Conservation (phyloP, 2,113 vertebrate species). For the Mirza zaza region DNA sequence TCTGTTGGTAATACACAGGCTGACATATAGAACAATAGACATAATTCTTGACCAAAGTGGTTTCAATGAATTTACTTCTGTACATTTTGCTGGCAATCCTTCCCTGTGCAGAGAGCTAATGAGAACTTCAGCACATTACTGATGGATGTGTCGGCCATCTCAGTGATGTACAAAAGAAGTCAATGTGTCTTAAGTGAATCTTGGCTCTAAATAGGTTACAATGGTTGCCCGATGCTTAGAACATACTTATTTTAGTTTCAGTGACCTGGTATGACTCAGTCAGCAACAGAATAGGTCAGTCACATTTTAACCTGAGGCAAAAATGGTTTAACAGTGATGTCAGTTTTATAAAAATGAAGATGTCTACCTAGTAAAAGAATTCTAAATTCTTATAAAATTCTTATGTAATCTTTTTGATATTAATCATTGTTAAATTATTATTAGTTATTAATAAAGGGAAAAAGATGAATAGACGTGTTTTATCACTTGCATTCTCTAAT, state of each 20-base stretch:
- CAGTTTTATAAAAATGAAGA: constrained; percentile 66
- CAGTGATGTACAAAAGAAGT: neutral
- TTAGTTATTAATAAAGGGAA: constrained; percentile 44
- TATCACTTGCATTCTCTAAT: constrained; percentile 25
- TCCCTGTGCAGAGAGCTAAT: neutral
- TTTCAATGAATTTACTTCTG: constrained; percentile 28
- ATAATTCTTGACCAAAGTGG: neutral
- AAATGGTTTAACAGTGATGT: constrained; percentile 41
- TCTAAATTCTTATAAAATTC: constrained; percentile 28
- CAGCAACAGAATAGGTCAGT: constrained; percentile 48
- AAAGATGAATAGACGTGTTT: constrained; percentile 37
- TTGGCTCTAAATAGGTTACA: constrained; percentile 55
- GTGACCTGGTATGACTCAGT: constrained; percentile 62
- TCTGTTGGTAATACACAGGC: neutral
- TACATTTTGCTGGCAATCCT: neutral
- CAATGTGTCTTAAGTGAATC: constrained; percentile 15
- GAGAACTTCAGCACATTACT: neutral
- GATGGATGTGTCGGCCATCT: neutral
- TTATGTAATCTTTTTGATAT: constrained; percentile 38
- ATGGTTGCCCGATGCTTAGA: constrained; percentile 52
- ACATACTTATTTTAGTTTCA: constrained; percentile 73
- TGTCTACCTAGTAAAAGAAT: constrained; percentile 43
- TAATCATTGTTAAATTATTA: neutral
- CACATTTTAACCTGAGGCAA: constrained; percentile 55
- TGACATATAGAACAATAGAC: constrained; percentile 21